phyloP scores from a whole-genome alignment of 2,797 vertebrate species.

The Acanthurus leucopareius region DNA sequence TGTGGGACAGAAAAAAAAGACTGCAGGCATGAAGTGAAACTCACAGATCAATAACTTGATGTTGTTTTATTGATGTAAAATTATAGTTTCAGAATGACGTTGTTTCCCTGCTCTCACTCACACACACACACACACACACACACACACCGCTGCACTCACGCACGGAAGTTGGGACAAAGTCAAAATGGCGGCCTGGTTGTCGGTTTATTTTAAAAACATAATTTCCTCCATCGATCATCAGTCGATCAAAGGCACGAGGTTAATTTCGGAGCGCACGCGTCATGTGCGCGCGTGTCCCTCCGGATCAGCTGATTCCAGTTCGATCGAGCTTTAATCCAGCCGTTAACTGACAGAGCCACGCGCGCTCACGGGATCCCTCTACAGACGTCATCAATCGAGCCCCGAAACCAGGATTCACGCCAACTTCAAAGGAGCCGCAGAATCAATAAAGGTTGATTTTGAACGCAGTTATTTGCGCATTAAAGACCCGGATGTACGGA shows the following conservation, averaged over 20 bases:
- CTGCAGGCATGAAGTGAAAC: too few relatives aligned
- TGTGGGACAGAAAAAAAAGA: too few relatives aligned
- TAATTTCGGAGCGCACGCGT: accelerated
- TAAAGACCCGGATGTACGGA: too few relatives aligned
- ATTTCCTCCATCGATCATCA: accelerated
- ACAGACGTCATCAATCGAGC: slow-evolving; percentile 44
- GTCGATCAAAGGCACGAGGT: accelerated
- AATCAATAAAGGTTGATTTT: too few relatives aligned
- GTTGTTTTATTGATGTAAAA: too few relatives aligned
- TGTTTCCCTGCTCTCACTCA: too few relatives aligned
- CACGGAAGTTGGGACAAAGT: not conserved
- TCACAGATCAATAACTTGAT: too few relatives aligned
- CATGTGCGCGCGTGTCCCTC: accelerated
- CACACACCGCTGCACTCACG: not conserved
- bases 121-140: too few relatives aligned
- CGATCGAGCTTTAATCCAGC: not conserved
- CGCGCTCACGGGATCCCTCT: slow-evolving; percentile 32
- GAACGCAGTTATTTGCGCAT: too few relatives aligned
- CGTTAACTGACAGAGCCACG: slow-evolving; percentile 5
- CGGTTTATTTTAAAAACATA: too few relatives aligned
- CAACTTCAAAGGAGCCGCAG: not conserved
- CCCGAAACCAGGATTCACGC: slow-evolving; percentile 33
- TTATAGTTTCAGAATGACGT: too few relatives aligned
- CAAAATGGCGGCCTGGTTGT: slow-evolving; percentile 46
- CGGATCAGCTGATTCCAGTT: not conserved